Evolutionary conservation across 2,888 invertebrate species (phyloP).

Genomic region (Holacanthella duospinosa): DNA sequence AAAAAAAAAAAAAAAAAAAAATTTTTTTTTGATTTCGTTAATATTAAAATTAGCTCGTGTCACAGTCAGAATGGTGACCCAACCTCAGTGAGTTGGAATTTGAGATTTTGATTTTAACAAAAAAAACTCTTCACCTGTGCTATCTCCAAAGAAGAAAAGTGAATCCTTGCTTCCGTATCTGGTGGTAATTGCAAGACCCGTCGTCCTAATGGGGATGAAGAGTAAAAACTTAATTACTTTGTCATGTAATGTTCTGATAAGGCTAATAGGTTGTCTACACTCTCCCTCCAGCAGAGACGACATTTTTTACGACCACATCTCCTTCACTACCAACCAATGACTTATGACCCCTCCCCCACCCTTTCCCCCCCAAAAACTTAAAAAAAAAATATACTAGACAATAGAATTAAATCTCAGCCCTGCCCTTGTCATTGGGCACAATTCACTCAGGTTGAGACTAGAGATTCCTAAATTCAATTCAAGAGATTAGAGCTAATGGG

Average conservation of each 20-base stretch:
- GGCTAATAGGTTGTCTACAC: conserved; percentile 6
- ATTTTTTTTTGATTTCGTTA: no score
- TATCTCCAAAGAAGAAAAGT: no score
- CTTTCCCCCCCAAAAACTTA: not conserved
- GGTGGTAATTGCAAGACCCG: no score
- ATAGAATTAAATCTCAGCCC: not conserved
- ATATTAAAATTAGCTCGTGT: no score
- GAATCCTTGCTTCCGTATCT: no score
- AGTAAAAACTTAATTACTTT: conserved; percentile 8
- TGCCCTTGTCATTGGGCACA: not conserved
- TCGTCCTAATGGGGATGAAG: not conserved
- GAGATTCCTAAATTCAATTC: no score
- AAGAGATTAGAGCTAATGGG: no score
- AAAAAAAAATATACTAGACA: not conserved
- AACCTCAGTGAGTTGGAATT: no score
- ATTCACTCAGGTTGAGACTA: not conserved
- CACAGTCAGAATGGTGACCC: no score
- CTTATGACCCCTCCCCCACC: not conserved
- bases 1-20: no score
- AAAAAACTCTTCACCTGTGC: no score
- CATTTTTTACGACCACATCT: not conserved
- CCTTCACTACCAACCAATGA: not conserved
- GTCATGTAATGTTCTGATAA: conserved; percentile 4
- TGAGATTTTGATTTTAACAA: no score
- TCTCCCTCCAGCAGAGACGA: not conserved